These are phyloP conservation scores for Lineus longissimus DNA, from an alignment of 1,140 invertebrate genomes.

Conservation along the genomic window DNA sequence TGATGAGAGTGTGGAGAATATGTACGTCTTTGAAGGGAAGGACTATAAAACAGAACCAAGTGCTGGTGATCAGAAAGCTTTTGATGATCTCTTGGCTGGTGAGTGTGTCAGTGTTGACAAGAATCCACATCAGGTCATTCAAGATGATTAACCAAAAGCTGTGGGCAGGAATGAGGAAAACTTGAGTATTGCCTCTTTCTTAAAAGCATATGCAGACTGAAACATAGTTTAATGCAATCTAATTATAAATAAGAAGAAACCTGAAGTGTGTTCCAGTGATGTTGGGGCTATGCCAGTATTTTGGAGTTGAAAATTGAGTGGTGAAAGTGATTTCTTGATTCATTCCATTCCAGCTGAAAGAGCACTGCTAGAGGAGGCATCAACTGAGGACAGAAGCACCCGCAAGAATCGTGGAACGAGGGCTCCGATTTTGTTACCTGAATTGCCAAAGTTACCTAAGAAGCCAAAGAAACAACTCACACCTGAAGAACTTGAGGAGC, in stretches of 20 bases:
- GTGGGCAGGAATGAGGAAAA: too few relatives aligned
- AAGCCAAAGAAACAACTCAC: constrained; percentile 40
- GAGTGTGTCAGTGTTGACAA: too few relatives aligned
- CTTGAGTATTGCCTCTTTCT: too few relatives aligned
- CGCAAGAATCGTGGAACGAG: constrained; percentile 23
- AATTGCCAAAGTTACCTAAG: constrained; percentile 28
- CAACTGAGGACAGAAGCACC: constrained; percentile 24
- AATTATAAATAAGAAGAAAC: too few relatives aligned
- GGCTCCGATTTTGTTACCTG: constrained; percentile 15
- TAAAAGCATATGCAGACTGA: too few relatives aligned
- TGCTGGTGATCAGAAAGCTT: constrained; percentile 38
- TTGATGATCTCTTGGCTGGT: constrained; percentile 43
- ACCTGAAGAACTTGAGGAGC: constrained; percentile 42
- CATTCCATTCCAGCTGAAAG: constrained; percentile 27
- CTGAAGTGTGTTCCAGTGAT: too few relatives aligned
- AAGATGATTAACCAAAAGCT: too few relatives aligned
- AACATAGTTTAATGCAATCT: too few relatives aligned
- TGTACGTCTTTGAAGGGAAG: constrained; percentile 52
- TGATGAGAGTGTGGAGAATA: constrained; percentile 25
- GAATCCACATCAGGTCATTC: not conserved
- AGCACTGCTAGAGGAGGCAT: constrained; percentile 15
- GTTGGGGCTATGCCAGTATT: too few relatives aligned
- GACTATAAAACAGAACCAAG: constrained; percentile 48
- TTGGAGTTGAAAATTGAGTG: too few relatives aligned
- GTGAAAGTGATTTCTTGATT: too few relatives aligned